Base-by-base conservation (phyloP, 2,797 vertebrate genomes). In the Clarias fuscus region DNA sequence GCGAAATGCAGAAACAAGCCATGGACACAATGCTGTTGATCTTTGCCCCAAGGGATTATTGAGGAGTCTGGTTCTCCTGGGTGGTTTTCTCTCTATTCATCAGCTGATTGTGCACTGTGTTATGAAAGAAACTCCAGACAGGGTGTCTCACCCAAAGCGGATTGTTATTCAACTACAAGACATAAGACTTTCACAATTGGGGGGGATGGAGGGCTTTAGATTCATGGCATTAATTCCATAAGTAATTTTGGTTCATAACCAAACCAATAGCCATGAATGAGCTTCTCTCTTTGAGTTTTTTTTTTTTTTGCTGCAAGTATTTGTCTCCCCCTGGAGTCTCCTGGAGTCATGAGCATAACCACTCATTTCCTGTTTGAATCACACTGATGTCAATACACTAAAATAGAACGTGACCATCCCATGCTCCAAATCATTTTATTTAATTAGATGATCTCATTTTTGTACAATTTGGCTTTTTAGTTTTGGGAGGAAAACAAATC, bases 361-460 rank as follows among this genome's bases (percentile, higher is more conserved):
- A 81, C 61, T 78, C 82, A 86, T 92, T 93, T 95, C 93, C 93
- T 94, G 92, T 91, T 61, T 90, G 85, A 93, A 83, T 88, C 88
- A 88, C 27, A 85, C 40, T 86, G 70, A 87, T 75, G 86, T 88
- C 87, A 86, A 10, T 61, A 72, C n/a, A 68, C 83, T 33, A 70
- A 84, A 87, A 86, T 88, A 84, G 90, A 89, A 88, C 88, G 84
- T 88, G 90, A 87, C 81, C 85, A 83, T 27, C 87, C 84, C 70
- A 90, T 83, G 48, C 85, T 91, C 79, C 43, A 64, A 78, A 77
- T 22, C 48, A 37, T 18, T 79, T 27, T 83, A 84, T 84, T 11
- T 22, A 71, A 56, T 79, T 24, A 48, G 48, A 48, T 33, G 85
- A 22, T 22, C 20, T 27, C 48, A 75, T 81, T 67, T 87, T 67